Conservation (phyloP, 2,113 vertebrate genomes). For the Nyctereutes procyonoides region DNA sequence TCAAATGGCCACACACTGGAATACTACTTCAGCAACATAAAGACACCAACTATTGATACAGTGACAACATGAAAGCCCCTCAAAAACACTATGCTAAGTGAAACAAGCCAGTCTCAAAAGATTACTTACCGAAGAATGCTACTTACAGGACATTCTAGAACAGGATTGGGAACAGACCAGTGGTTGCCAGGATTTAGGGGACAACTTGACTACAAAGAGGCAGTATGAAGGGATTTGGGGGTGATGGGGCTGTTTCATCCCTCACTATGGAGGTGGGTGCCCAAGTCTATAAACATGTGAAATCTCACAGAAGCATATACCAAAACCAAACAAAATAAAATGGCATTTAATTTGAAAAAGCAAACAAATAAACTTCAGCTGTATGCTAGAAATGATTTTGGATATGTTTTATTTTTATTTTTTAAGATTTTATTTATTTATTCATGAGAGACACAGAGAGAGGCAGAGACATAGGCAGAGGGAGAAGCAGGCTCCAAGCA, state of each 20-base stretch:
- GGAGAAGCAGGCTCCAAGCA: too few relatives aligned
- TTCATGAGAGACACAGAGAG: too few relatives aligned
- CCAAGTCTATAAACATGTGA: background rate
- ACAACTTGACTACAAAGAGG: background rate
- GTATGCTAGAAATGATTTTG: background rate
- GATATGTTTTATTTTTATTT: too few relatives aligned
- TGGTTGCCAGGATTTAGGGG: background rate
- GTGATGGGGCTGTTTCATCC: rapidly evolving
- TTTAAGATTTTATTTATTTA: too few relatives aligned
- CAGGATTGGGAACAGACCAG: background rate
- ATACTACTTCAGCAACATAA: too few relatives aligned
- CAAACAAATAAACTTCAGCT: background rate
- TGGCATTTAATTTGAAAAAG: background rate
- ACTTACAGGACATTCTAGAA: background rate
- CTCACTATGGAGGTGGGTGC: background rate
- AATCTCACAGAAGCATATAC: background rate
- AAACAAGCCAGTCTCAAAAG: background rate
- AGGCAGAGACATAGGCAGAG: too few relatives aligned
- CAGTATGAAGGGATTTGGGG: background rate
- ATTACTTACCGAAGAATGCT: background rate
- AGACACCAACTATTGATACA: background rate
- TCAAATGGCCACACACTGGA: rapidly evolving
- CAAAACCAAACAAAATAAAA: background rate
- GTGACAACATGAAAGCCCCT: background rate
- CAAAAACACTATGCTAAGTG: background rate